Base-by-base conservation (phyloP, 2,888 invertebrate species). In the Andrena praecox region DNA sequence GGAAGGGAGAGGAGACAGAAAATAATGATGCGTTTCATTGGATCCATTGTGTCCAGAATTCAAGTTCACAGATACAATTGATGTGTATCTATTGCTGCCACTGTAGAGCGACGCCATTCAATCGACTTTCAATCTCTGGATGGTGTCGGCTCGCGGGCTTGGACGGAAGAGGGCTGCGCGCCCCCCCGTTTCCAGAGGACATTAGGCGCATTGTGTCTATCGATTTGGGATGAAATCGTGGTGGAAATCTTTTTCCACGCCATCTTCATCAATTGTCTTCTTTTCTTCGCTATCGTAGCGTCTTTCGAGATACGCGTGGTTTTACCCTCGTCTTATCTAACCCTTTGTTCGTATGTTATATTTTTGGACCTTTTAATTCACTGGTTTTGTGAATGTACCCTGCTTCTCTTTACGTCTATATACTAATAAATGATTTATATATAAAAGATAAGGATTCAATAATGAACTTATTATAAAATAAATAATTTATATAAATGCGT, bases 11-110 rank as follows among this genome's bases (percentile, higher is more conserved):
- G 86, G 69, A 87, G 85, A 82, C 85, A 80, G 82, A 90, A 89
- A 89, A 90, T 91, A 90, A 91, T 90, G 91, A 91, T 76, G 90
- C 90, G 89, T 90, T 91, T 89, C 91, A 91, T 90, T 90, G 90
- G 87, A 82, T 87, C 91, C 84, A 91, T 91, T 91, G 90, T 91
- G 72, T 56, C 56, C 63, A 72, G 85, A 86, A 91, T 91, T 89
- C 90, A 90, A 91, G 91, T 91, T 91, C 91, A 90, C 89, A 89
- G 89, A 88, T 86, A 90, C 90, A 87, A 90, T 91, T 84, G 84
- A 69, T 81, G 77, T 85, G 85, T 89, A 86, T 89, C 84, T 82
- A 85, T 85, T 82, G 77, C 70, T 54, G 80, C 77, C 77, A 80
- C 81, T 67, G 77, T 76, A 60, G 80, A 72, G 71, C 77, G 82